A percentile compares a stretch with the other conserved stretches of the same genome.
Conservation (phyloP, 1,140 invertebrate genomes). For the Lethocerus indicus region DNA sequence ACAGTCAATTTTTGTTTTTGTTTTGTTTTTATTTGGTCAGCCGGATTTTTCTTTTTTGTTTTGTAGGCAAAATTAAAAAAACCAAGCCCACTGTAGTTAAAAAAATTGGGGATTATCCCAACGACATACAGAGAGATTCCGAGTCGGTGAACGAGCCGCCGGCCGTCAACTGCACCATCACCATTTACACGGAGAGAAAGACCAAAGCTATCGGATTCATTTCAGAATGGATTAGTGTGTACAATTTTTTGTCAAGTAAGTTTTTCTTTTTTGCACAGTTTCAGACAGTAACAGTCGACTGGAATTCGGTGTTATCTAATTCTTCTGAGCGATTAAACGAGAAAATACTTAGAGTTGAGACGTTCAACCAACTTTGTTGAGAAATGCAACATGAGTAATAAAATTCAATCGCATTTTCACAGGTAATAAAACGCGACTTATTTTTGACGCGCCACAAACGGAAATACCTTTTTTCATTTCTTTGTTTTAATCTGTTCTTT, state of each 20-base stretch:
- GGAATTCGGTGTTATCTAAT: not conserved
- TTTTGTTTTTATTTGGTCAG: not conserved
- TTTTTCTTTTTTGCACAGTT: slow-evolving; percentile 10
- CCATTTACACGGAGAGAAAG: slow-evolving; percentile 26
- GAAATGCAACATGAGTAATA: not conserved
- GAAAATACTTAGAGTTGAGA: not conserved
- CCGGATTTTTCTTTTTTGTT: not conserved
- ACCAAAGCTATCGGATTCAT: slow-evolving; percentile 37
- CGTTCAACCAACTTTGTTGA: not conserved
- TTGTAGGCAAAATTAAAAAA: not conserved
- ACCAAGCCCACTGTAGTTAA: not conserved
- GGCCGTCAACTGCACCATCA: slow-evolving; percentile 28
- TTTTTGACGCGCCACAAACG: too few species aligned
- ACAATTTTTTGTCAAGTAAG: slow-evolving; percentile 39
- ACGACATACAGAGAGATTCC: slow-evolving; percentile 10
- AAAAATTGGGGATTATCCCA: not conserved
- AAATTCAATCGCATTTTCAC: too few species aligned
- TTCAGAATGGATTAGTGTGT: slow-evolving; percentile 44
- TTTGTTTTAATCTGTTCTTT: too few species aligned
- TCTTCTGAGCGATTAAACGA: not conserved
- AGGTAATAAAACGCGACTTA: too few species aligned
- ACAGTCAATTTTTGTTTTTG: not conserved
- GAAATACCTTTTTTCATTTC: too few species aligned
- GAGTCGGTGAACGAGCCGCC: not conserved
- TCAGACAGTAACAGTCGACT: not conserved